These are phyloP conservation scores for Tenthredo amoena DNA, from an alignment of 2,888 invertebrate genomes.

Conservation along the genomic window DNA sequence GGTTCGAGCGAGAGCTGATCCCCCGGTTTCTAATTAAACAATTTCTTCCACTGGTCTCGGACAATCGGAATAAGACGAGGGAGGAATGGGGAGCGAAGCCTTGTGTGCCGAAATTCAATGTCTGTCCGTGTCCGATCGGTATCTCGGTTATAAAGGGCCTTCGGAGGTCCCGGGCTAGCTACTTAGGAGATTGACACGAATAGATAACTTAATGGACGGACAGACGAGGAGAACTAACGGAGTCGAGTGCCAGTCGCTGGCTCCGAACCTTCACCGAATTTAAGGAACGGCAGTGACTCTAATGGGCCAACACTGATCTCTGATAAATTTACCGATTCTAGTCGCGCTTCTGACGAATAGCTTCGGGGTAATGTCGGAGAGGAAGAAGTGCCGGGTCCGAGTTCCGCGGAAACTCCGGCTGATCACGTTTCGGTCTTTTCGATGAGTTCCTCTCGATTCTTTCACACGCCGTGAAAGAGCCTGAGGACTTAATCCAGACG, in stretches of 20 bases:
- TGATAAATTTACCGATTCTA: conserved; percentile 65
- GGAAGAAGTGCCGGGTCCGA: no score
- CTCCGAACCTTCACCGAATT: background rate
- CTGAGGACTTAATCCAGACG: no score
- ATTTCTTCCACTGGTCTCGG: no score
- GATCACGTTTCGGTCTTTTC: no score
- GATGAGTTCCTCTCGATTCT: no score
- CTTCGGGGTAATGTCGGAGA: no score
- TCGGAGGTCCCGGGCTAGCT: conserved; percentile 69
- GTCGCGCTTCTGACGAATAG: no score
- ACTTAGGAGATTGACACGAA: conserved; percentile 77
- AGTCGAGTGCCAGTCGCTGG: background rate
- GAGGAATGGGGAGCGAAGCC: background rate
- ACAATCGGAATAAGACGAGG: no score
- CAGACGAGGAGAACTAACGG: background rate
- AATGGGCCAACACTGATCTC: conserved; percentile 69
- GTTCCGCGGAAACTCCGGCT: no score
- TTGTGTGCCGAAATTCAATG: background rate
- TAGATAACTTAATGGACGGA: conserved; percentile 76
- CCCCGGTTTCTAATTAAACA: background rate
- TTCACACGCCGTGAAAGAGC: no score
- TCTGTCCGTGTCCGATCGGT: background rate
- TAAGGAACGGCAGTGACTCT: conserved; percentile 60
- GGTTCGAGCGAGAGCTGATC: no score
- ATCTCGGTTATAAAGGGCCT: conserved; percentile 38